phyloP scores from a whole-genome alignment of 1,140 invertebrate species.

The Lordiphosa clarofinis region DNA sequence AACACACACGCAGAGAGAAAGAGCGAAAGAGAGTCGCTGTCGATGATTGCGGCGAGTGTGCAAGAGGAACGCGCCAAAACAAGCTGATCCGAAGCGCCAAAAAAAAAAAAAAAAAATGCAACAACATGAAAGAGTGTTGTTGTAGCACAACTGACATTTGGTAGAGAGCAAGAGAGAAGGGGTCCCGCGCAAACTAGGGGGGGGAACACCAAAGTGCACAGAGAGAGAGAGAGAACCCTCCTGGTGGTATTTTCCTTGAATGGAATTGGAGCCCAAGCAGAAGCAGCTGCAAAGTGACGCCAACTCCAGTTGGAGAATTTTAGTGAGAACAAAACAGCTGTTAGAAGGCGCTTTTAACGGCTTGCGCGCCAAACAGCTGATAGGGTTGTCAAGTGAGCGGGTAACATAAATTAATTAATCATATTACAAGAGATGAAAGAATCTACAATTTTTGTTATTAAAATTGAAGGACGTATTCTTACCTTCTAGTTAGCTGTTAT shows the following conservation, averaged over 20 bases:
- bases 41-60: slow-evolving; percentile 35
- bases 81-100: slow-evolving; percentile 54
- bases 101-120: slow-evolving; percentile 58
- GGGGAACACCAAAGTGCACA: slow-evolving; percentile 1
- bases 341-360: slow-evolving; percentile 32
- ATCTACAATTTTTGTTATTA: no score
- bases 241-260: slow-evolving; percentile 38
- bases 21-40: slow-evolving; percentile 10
- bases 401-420: background rate
- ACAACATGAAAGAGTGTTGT: slow-evolving; percentile 41
- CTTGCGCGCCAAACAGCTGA: slow-evolving; percentile 43
- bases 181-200: slow-evolving; percentile 42
- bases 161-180: slow-evolving; percentile 14
- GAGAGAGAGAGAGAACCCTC: slow-evolving; percentile 13
- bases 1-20: slow-evolving; percentile 5
- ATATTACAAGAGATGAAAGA: background rate
- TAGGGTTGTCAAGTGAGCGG: slow-evolving; percentile 38
- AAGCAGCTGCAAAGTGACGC: slow-evolving; percentile 12
- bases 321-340: slow-evolving; percentile 37
- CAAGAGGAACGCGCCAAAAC: slow-evolving; percentile 59
- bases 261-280: slow-evolving; percentile 40
- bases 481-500: no score
- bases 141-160: slow-evolving; percentile 55
- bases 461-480: no score
- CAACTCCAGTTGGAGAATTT: slow-evolving; percentile 12